Percentiles rank a stretch among this genome's conserved stretches.
phyloP scores from a whole-genome alignment of 92 coral and sea anemone genomes.

The Porites lobata region DNA sequence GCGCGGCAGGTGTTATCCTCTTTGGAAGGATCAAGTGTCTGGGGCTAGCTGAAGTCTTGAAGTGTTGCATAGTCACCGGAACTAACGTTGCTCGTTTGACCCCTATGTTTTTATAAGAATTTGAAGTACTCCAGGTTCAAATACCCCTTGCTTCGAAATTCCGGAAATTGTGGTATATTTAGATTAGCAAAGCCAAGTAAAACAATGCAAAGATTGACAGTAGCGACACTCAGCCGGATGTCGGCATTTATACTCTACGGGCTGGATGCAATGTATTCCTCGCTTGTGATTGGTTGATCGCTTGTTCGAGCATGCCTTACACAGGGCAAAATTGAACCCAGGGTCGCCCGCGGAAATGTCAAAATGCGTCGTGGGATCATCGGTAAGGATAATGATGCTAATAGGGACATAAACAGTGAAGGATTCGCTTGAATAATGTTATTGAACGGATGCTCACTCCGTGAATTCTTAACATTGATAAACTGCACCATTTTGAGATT shows the following conservation, averaged over 20 bases:
- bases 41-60: too few species aligned
- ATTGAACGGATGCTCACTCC: slow-evolving; percentile 24
- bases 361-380: not conserved
- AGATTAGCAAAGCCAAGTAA: slow-evolving; percentile 16
- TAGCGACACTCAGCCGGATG: slow-evolving; percentile 12
- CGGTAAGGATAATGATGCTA: not conserved
- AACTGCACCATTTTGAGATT: not conserved
- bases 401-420: not conserved
- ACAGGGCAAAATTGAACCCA: slow-evolving; percentile 66
- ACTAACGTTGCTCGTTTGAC: too few species aligned
- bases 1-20: too few species aligned
- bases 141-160: slow-evolving; percentile 36
- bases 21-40: too few species aligned
- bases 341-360: slow-evolving; percentile 9
- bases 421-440: not conserved
- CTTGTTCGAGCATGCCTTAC: slow-evolving; percentile 55
- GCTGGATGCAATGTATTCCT: not conserved
- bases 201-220: slow-evolving; percentile 23
- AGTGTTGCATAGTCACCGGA: too few species aligned
- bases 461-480: slow-evolving; percentile 1
- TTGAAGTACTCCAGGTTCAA: not conserved
- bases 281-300: slow-evolving; percentile 45
- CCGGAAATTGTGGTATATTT: slow-evolving; percentile 32
- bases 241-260: slow-evolving; percentile 14
- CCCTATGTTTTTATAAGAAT: too few species aligned